Evolutionary conservation across 2,113 vertebrate species (phyloP), one percentile per base, ranked within the genome.

Genomic region (Leucoraja erinaceus): DNA sequence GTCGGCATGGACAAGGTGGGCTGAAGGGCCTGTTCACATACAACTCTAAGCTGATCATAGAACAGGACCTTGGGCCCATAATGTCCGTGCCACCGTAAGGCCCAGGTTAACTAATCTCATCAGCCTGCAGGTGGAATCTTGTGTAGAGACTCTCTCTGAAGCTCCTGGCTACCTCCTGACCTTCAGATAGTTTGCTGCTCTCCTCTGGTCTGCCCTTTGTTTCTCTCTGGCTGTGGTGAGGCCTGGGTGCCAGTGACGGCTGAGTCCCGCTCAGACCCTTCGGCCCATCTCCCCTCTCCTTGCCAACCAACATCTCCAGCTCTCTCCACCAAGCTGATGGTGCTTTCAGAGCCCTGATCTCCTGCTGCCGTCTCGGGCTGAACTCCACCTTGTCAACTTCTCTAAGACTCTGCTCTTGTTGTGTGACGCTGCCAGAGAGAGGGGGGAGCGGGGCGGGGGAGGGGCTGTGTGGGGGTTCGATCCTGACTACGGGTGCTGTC

Each of bases 131-230:
- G 38, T 0, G 38, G 16, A 86, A 61, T 86, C 81, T 11, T 16
- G 4, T n/a, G 3, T 3, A 0, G 9, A 61, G 5, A 11, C 54
- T 93, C 47, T 93, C 0, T 93, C 93, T 93, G 83, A 94, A 94
- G 93, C 72, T 86, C 93, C 90, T 94, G 94, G 78, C 93, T 93
- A 12, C 31, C 54, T 38, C 56, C 31, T 56, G n/a, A 68, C 22
- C 5, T 2, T 90, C 12, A 0, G 14, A 0, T 56, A n/a, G 76
- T 8, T 22, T 66, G 33, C 84, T 0, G 0, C n/a, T n/a, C 93
- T 79, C 28, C 22, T 84, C 25, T 84, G 61, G 83, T 8, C 63
- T n/a, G 63, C n/a, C 0, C 0, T 93, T 78, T 68, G 25, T 31
- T 38, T 76, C 74, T 72, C 33, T 68, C 93, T 92, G 63, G 79